Conservation (phyloP, 2,888 invertebrate genomes). For the Alviniconcha strummeri region DNA sequence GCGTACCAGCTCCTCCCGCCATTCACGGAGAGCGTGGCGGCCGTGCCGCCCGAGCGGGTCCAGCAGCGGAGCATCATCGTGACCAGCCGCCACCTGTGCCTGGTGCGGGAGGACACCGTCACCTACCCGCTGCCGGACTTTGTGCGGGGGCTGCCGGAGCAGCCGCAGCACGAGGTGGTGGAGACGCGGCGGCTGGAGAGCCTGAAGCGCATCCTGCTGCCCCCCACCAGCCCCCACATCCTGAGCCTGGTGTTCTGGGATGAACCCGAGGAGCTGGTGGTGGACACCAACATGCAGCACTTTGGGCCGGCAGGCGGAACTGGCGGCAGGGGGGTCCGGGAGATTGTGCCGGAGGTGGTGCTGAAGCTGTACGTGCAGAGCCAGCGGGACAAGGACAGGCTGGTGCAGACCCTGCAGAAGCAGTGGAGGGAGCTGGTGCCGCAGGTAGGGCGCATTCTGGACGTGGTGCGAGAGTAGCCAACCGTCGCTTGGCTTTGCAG, state of each 20-base stretch:
- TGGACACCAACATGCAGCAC: conserved; percentile 64
- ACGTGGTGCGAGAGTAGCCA: conserved; percentile 35
- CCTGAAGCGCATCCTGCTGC: conserved; percentile 59
- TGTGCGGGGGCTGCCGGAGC: conserved; percentile 65
- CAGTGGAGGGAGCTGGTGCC: conserved; percentile 63
- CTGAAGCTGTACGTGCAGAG: conserved; percentile 62
- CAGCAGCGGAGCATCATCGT: conserved; percentile 63
- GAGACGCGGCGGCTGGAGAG: conserved; percentile 63
- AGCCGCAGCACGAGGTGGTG: conserved; percentile 59
- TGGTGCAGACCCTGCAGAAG: conserved; percentile 61
- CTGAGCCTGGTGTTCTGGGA: conserved; percentile 67
- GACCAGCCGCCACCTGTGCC: conserved; percentile 64
- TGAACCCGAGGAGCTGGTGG: conserved; percentile 66
- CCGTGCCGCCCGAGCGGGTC: conserved; percentile 41
- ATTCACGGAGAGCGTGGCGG: conserved; percentile 39
- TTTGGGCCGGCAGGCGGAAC: conserved; percentile 42
- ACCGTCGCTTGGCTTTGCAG: neutral
- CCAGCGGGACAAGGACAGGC: conserved; percentile 59
- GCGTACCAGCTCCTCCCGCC: conserved; percentile 46
- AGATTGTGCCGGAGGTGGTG: conserved; percentile 57
- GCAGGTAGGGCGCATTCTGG: conserved; percentile 46
- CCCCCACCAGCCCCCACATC: conserved; percentile 50
- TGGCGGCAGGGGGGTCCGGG: conserved; percentile 42
- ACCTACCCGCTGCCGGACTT: conserved; percentile 72
- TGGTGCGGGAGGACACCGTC: conserved; percentile 67